phyloP scores from a whole-genome alignment of 2,113 vertebrate genomes.

The Xerus inauris region DNA sequence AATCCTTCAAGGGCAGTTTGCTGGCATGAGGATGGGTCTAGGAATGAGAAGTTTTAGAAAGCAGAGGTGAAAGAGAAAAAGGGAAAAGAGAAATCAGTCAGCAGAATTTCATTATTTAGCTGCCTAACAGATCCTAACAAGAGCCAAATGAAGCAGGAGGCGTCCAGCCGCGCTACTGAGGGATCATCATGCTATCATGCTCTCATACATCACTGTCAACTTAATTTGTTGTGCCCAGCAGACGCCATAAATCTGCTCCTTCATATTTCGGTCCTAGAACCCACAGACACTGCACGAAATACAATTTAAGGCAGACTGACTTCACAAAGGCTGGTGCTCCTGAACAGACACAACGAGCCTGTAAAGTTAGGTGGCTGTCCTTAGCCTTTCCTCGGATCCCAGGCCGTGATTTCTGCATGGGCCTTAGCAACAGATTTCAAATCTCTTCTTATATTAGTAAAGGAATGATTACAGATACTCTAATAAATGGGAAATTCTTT shows the following conservation, averaged over 20 bases:
- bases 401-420: background rate
- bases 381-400: background rate
- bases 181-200: constrained; percentile 91
- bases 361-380: background rate
- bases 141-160: constrained; percentile 93
- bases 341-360: background rate
- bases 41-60: constrained; percentile 83
- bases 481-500: background rate
- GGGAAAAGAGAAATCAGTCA: constrained; percentile 90
- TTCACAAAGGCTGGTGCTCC: constrained; percentile 54
- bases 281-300: constrained; percentile 86
- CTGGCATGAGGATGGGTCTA: constrained; percentile 97
- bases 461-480: background rate
- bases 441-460: background rate
- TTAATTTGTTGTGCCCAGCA: constrained; percentile 98
- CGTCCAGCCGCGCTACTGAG: constrained; percentile 87
- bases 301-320: constrained; percentile 86
- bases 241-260: constrained; percentile 97
- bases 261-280: constrained; percentile 91
- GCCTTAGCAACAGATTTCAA: background rate
- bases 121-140: constrained; percentile 95
- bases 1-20: constrained; percentile 98
- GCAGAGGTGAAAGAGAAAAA: constrained; percentile 80
- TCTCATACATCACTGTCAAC: constrained; percentile 98
- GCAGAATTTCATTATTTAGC: constrained; percentile 94